These are phyloP conservation scores for Hippocampus zosterae DNA, from an alignment of 2,113 vertebrate species.

Conservation along the genomic window DNA sequence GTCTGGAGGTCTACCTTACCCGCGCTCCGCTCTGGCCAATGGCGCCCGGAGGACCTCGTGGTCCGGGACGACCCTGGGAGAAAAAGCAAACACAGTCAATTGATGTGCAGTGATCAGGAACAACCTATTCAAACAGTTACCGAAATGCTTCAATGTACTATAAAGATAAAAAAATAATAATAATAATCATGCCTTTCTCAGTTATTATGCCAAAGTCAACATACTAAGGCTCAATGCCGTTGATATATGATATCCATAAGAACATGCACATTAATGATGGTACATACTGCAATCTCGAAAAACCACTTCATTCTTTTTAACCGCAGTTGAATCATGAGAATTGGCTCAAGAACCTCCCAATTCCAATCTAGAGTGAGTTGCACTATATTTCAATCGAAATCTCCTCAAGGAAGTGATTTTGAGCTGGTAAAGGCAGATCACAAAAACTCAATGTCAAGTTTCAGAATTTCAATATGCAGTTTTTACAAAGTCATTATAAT, in stretches of 20 bases:
- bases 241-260: conserved; percentile 16
- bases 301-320: not conserved
- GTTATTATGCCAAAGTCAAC: conserved; percentile 41
- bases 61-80: conserved; percentile 81
- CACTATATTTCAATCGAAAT: not conserved
- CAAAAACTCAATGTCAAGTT: not conserved
- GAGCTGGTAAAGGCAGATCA: not conserved
- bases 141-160: conserved; percentile 15
- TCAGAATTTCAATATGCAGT: not conserved
- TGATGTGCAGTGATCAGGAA: conserved; percentile 46
- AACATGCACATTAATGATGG: conserved; percentile 11
- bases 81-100: conserved; percentile 53
- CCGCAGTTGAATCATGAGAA: not conserved
- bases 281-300: not conserved
- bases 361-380: not conserved
- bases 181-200: conserved; percentile 7
- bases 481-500: conserved; percentile 12
- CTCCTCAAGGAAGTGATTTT: not conserved
- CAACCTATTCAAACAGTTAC: conserved; percentile 33
- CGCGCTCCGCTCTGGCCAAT: conserved; percentile 84
- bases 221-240: conserved; percentile 20
- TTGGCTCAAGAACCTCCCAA: not conserved
- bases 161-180: conserved; percentile 14
- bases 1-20: conserved; percentile 72
- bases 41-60: conserved; percentile 84